Percentiles rank a stretch among this genome's conserved stretches.
These are phyloP conservation scores for Myrmecophaga tridactyla DNA, from an alignment of 2,113 vertebrate species.

Conservation along the genomic window DNA sequence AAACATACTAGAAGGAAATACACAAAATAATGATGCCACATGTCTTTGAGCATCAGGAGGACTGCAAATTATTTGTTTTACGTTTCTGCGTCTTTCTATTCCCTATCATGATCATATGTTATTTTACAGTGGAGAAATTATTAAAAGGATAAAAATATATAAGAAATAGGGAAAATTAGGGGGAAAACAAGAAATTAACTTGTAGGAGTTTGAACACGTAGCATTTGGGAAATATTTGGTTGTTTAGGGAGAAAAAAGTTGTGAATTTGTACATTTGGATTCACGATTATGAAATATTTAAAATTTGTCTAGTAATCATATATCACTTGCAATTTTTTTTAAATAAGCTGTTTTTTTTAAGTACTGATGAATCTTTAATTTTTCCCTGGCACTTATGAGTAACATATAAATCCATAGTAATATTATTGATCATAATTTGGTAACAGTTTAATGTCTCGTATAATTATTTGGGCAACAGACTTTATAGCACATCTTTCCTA, in stretches of 20 bases:
- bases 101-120: neutral
- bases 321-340: neutral
- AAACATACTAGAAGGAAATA: neutral
- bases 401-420: neutral
- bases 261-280: neutral
- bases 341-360: neutral
- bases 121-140: neutral
- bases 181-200: neutral
- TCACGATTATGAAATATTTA: neutral
- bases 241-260: neutral
- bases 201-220: neutral
- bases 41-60: neutral
- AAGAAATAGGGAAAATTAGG: neutral
- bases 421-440: neutral
- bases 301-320: neutral
- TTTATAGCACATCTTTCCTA: neutral
- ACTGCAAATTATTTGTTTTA: neutral
- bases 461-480: neutral
- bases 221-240: slow-evolving; percentile 17
- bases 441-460: neutral
- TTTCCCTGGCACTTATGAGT: neutral
- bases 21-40: neutral
- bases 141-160: neutral
- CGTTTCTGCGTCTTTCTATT: neutral
- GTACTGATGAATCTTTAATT: neutral